Conservation (phyloP, 2,797 vertebrate genomes). For the Acipenser ruthenus region DNA sequence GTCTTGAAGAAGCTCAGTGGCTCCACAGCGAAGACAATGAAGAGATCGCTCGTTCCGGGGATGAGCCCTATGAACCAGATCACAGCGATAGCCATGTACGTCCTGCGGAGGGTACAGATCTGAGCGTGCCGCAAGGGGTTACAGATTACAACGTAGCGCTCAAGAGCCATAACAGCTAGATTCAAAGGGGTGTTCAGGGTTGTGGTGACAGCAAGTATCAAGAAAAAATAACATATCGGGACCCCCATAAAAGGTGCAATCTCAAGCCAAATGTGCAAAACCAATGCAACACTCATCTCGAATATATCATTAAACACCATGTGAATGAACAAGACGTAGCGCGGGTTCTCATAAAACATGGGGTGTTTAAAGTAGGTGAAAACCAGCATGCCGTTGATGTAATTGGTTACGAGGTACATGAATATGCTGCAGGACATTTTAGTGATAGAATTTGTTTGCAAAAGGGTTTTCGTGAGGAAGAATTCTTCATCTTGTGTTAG, state of each 20-base stretch:
- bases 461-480: no score
- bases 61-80: not conserved
- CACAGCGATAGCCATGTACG: not conserved
- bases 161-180: conserved; percentile 1
- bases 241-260: not conserved
- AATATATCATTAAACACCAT: conserved; percentile 6
- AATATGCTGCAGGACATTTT: not conserved
- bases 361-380: conserved; percentile 1
- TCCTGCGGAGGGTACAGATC: not conserved
- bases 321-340: conserved; percentile 6
- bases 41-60: not conserved
- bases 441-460: not conserved
- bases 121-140: not conserved
- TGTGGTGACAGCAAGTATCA: not conserved
- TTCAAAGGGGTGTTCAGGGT: not conserved
- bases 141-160: not conserved
- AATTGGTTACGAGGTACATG: not conserved
- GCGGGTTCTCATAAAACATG: conserved; percentile 5
- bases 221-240: not conserved
- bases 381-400: conserved; percentile 3
- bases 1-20: not conserved
- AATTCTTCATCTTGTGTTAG: no score
- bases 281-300: not conserved
- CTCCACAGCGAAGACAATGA: not conserved
- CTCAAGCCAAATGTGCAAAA: not conserved